Percentiles rank a stretch among this genome's conserved stretches.
Evolutionary conservation across 2,113 vertebrate genomes (phyloP).

Genomic region (Beaufortia kweichowensis): DNA sequence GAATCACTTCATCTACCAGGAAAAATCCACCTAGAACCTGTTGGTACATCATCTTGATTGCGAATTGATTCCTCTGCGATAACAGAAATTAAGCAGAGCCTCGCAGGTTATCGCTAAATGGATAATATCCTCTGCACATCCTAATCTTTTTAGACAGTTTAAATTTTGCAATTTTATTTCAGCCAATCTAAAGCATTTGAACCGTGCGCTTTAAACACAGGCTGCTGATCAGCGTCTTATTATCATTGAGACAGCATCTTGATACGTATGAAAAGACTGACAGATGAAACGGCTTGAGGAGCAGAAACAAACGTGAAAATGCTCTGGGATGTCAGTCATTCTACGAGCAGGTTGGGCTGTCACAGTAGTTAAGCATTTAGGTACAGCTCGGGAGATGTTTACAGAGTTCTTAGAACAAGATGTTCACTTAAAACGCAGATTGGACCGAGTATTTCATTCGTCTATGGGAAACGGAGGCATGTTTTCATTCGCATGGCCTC

Average conservation of each 20-base stretch:
- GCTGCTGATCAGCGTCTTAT: slow-evolving; percentile 31
- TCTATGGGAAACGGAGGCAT: background rate
- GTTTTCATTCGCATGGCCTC: slow-evolving; percentile 16
- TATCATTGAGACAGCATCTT: slow-evolving; percentile 25
- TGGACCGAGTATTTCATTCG: background rate
- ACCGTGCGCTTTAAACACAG: background rate
- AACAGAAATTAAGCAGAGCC: background rate
- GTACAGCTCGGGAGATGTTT: slow-evolving; percentile 28
- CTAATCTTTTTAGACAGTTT: slow-evolving; percentile 13
- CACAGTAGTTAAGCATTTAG: slow-evolving; percentile 32
- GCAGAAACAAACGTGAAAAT: slow-evolving; percentile 29
- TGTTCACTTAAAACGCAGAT: slow-evolving; percentile 28
- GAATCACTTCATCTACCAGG: background rate
- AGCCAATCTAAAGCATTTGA: slow-evolving; percentile 7
- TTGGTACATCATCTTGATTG: slow-evolving; percentile 14
- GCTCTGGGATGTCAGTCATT: slow-evolving; percentile 27
- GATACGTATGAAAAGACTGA: slow-evolving; percentile 47
- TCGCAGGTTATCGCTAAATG: background rate
- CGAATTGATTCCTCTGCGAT: background rate
- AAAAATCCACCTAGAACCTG: background rate
- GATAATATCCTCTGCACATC: slow-evolving; percentile 15
- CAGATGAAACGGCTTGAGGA: slow-evolving; percentile 42
- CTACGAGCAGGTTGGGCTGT: slow-evolving; percentile 20
- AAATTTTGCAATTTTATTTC: slow-evolving; percentile 12
- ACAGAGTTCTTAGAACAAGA: slow-evolving; percentile 23